Evolutionary conservation across 2,888 invertebrate genomes (phyloP), one percentile per base, ranked within the genome.

Genomic region (Volucella zonaria): DNA sequence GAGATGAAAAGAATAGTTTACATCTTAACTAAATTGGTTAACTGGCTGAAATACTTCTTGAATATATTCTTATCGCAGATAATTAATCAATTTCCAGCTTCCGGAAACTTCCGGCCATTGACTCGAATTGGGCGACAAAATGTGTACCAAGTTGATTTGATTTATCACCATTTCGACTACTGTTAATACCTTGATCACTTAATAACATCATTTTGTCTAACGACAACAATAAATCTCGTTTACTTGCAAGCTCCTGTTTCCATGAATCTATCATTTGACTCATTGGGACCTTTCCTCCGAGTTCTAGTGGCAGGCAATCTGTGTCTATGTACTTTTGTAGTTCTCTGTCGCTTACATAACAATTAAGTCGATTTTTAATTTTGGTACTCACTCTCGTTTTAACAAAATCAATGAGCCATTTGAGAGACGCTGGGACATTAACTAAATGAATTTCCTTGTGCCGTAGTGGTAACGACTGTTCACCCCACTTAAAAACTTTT

Each of bases 381-480:
- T 97, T 97, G 40, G 94, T 93, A 77, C 95, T 95, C 70, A 96
- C 93, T 88, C 94, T 93, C 64, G 94, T 93, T 87, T 93, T 93
- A 0, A 95, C 94, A 89, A 96, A 95, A 89, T 96, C 96, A 78
- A 95, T 94, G 23, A 96, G 93, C 91, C 95, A 96, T 88, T 95
- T 95, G n/a, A 96, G 90, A 0, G 95, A 93, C n/a, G 93, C 89
- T 1, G 96, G 95, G 14, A 96, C 92, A 89, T 96, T 95, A 45
- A 96, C 91, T 78, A 95, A 92, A 89, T 96, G 95, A 52, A 96
- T 93, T 89, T 94, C 94, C 90, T 96, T 96, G 91, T 96, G 96
- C 14, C 96, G 93, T 93, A 96, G 94, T 8, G 97, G 96, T 82
- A 95, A 87, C 0, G 96, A 95, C 93, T 96, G 96, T 95, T 96